phyloP scores from a whole-genome alignment of 2,888 invertebrate species.

The Habroteleia sp. region DNA sequence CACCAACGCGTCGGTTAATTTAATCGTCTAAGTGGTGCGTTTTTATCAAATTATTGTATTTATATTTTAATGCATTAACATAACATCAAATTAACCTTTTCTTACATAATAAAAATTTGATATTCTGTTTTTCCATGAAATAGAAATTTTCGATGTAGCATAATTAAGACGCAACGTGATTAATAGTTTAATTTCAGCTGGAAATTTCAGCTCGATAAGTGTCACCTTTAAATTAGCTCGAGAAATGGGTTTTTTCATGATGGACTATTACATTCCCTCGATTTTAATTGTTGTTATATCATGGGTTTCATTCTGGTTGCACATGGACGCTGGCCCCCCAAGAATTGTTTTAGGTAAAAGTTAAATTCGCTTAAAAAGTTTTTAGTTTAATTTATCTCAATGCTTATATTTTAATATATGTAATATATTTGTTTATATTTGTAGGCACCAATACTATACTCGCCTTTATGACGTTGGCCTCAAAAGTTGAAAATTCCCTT shows the following conservation, averaged over 20 bases:
- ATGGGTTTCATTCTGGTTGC: conserved; percentile 95
- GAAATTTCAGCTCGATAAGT: conserved; percentile 90
- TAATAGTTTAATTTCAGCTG: conserved; percentile 83
- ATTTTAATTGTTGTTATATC: conserved; percentile 93
- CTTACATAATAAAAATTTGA: too few species aligned
- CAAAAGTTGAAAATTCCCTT: conserved; percentile 91
- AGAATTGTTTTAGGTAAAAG: conserved; percentile 88
- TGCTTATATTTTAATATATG: too few species aligned
- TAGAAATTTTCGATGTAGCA: conserved; percentile 20
- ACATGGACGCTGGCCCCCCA: conserved; percentile 92
- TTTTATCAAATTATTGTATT: too few species aligned
- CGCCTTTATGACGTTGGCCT: conserved; percentile 92
- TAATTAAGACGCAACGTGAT: conserved; percentile 57
- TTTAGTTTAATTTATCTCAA: too few species aligned
- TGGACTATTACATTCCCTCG: conserved; percentile 94
- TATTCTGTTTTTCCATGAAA: too few species aligned
- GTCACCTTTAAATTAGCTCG: conserved; percentile 90
- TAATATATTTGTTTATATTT: conserved; percentile 4
- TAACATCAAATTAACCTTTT: too few species aligned
- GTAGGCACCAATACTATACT: conserved; percentile 91
- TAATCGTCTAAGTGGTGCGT: too few species aligned
- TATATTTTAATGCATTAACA: too few species aligned
- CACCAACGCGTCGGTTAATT: too few species aligned
- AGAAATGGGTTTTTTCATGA: conserved; percentile 92
- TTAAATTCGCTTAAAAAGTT: too few species aligned